These are phyloP conservation scores for Brachypteracias leptosomus DNA, from an alignment of 2,113 vertebrate species.

Conservation along the genomic window DNA sequence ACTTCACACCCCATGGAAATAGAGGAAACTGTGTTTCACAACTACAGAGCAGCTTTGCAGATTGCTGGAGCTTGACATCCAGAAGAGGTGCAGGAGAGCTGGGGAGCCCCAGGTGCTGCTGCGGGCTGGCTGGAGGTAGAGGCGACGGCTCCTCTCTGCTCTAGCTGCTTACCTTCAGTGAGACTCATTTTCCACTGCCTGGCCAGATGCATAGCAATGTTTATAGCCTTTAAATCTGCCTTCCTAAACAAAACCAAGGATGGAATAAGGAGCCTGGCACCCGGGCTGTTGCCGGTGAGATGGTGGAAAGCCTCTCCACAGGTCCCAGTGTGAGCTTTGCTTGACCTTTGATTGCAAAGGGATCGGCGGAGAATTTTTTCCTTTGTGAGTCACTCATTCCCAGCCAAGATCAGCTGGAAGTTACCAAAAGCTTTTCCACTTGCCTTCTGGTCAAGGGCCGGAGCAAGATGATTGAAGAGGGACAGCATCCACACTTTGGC, in stretches of 20 bases:
- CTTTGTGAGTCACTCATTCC: slow-evolving; percentile 30
- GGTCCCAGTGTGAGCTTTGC: not conserved
- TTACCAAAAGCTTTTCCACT: slow-evolving; percentile 36
- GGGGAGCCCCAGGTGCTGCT: not conserved
- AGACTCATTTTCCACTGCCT: not conserved
- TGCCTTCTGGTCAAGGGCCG: not conserved
- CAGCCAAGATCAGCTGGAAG: slow-evolving; percentile 35
- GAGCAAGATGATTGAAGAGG: not conserved
- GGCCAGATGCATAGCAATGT: not conserved
- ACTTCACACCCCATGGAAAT: not conserved
- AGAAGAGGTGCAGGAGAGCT: fast-evolving
- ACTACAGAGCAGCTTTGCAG: not conserved
- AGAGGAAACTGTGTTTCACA: not conserved
- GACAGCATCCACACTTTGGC: not conserved
- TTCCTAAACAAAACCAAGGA: not conserved
- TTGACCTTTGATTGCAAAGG: slow-evolving; percentile 21
- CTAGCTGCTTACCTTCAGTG: not conserved
- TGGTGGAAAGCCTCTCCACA: not conserved
- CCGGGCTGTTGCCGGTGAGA: not conserved
- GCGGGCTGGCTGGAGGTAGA: not conserved
- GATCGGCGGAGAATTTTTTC: not conserved
- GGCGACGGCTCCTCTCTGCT: not conserved
- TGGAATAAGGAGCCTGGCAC: not conserved
- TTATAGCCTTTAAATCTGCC: not conserved
- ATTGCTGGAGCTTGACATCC: not conserved